A percentile compares a stretch with the other conserved stretches of the same genome.
Evolutionary conservation across 1,140 invertebrate species (phyloP).

Genomic region (Megalonaias nervosa): DNA sequence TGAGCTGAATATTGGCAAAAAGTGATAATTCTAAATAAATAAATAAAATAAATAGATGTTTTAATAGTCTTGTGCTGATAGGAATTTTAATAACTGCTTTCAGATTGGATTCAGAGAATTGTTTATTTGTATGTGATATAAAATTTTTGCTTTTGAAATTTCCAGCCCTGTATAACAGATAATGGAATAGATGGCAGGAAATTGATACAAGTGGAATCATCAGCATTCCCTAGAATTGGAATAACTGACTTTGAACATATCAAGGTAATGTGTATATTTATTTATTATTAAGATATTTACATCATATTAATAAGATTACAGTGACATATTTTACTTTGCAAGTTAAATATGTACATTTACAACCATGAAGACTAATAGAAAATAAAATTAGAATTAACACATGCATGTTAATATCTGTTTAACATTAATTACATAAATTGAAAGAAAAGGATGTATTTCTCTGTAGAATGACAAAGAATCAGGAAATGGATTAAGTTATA

Average conservation of each 20-base stretch:
- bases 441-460: too few relatives aligned
- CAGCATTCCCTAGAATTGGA: conserved; percentile 69
- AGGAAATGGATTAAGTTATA: background rate
- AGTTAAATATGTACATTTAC: background rate
- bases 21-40: too few relatives aligned
- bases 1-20: too few relatives aligned
- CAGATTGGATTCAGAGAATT: too few relatives aligned
- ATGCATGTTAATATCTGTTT: too few relatives aligned
- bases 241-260: conserved; percentile 72
- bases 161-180: conserved; percentile 66
- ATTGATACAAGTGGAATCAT: conserved; percentile 64
- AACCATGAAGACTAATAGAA: background rate
- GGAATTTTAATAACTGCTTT: too few relatives aligned
- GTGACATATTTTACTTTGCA: background rate
- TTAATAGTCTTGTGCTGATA: too few relatives aligned
- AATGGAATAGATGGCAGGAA: conserved; percentile 69
- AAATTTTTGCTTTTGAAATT: conserved; percentile 4
- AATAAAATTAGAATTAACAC: background rate
- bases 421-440: too few relatives aligned
- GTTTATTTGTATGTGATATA: too few relatives aligned
- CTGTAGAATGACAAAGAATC: background rate
- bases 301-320: background rate
- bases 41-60: too few relatives aligned
- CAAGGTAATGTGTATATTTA: conserved; percentile 56
- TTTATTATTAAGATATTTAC: background rate